phyloP scores from a whole-genome alignment of 2,113 vertebrate species.

The Motacilla alba region DNA sequence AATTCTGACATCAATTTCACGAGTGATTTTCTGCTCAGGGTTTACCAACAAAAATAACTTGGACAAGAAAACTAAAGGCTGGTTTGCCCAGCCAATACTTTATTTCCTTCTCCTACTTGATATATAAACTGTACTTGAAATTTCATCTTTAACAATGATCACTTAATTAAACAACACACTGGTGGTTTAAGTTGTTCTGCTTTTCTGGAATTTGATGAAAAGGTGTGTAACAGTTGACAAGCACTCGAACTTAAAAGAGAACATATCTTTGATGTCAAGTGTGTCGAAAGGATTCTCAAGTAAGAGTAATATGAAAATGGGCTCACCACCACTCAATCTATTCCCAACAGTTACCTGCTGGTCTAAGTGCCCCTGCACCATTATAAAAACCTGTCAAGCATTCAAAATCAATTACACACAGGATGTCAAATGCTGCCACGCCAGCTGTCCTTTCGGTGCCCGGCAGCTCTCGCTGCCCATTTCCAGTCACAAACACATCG shows the following conservation, averaged over 20 bases:
- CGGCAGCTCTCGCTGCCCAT: not conserved
- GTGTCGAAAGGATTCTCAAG: conserved; percentile 53
- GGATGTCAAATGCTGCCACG: conserved; percentile 63
- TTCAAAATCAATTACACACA: conserved; percentile 71
- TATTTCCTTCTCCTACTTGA: not conserved
- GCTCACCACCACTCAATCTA: conserved; percentile 59
- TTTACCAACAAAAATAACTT: not conserved
- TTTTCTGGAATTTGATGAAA: conserved; percentile 27
- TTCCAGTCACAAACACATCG: conserved; percentile 31
- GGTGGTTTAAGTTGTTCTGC: not conserved
- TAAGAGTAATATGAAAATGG: conserved; percentile 58
- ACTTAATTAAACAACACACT: conserved; percentile 23
- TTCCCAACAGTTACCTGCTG: conserved; percentile 64
- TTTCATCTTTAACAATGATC: not conserved
- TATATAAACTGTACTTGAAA: not conserved
- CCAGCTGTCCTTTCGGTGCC: conserved; percentile 60
- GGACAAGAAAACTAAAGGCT: not conserved
- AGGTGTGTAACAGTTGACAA: not conserved
- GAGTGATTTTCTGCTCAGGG: not conserved
- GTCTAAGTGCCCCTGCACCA: conserved; percentile 51
- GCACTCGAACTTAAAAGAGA: conserved; percentile 23
- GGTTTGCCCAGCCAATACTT: not conserved
- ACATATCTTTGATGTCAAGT: conserved; percentile 51
- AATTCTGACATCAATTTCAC: not conserved
- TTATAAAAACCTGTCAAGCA: conserved; percentile 65